A percentile compares a stretch with the other conserved stretches of the same genome.
phyloP scores from a whole-genome alignment of 2,113 vertebrate species.

The Hypanus sabinus region DNA sequence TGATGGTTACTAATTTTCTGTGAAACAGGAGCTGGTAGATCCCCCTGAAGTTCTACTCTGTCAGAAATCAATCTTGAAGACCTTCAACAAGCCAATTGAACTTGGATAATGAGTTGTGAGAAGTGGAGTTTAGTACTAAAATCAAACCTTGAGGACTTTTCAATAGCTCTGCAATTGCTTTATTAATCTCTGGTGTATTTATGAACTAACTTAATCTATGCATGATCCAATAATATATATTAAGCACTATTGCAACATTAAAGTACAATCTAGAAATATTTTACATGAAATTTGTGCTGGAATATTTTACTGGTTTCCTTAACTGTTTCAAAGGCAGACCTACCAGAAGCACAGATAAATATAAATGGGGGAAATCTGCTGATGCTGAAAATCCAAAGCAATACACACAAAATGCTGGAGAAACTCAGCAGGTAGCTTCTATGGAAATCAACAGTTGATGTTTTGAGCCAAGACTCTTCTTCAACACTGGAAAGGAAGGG shows the following conservation, averaged over 20 bases:
- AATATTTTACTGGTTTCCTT: neutral
- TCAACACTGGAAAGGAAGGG: too few relatives aligned
- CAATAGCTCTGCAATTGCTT: conserved; percentile 21
- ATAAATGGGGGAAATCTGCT: too few relatives aligned
- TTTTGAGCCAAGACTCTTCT: too few relatives aligned
- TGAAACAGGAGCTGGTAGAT: neutral
- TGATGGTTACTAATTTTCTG: neutral
- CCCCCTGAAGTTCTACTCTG: neutral
- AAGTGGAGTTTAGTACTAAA: neutral
- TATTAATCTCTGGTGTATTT: neutral
- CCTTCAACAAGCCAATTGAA: neutral
- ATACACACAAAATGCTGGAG: too few relatives aligned
- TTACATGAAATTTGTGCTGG: neutral
- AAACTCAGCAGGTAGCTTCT: too few relatives aligned
- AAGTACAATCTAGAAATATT: neutral
- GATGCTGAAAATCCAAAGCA: too few relatives aligned
- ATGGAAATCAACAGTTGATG: too few relatives aligned
- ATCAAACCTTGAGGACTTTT: neutral
- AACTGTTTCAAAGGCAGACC: neutral
- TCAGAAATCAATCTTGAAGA: neutral
- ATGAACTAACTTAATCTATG: conserved; percentile 7
- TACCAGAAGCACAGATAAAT: neutral
- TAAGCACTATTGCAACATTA: neutral
- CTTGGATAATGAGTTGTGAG: neutral
- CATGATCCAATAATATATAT: neutral